These are phyloP conservation scores for Aphelocoma californica DNA, from an alignment of 2,797 vertebrate species.

Conservation along the genomic window DNA sequence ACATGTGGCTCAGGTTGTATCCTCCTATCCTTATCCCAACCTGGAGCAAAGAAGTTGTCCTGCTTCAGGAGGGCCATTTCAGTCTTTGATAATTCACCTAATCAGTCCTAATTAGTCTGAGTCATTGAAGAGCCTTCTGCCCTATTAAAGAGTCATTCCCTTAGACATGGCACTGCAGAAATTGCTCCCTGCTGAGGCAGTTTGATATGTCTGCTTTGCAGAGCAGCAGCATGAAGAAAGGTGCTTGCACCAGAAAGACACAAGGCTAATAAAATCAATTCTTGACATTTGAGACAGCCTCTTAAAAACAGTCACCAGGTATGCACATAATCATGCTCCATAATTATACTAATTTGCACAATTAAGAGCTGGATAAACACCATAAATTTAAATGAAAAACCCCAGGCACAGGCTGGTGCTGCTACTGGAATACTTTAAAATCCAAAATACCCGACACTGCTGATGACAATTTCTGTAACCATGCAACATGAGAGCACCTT, in stretches of 20 bases:
- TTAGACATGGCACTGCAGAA: background rate
- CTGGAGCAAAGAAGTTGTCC: background rate
- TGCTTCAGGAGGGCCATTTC: background rate
- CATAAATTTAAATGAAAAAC: slow-evolving; percentile 22
- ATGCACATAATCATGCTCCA: background rate
- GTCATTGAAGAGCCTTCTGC: background rate
- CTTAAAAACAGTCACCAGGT: background rate
- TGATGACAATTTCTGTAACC: background rate
- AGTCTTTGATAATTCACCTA: background rate
- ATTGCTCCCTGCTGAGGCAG: background rate
- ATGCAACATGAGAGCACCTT: background rate
- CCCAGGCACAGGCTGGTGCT: background rate
- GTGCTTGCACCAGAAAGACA: background rate
- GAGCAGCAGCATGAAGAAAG: background rate
- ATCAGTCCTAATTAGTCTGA: background rate
- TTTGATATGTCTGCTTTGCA: background rate
- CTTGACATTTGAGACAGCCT: background rate
- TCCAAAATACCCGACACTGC: background rate
- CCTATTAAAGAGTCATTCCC: background rate
- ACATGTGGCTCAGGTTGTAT: background rate
- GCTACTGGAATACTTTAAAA: slow-evolving; percentile 7
- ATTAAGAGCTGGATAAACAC: slow-evolving; percentile 53
- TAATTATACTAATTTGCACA: slow-evolving; percentile 43
- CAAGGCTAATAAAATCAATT: background rate
- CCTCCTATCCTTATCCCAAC: background rate